Base-by-base conservation (phyloP, 2,888 invertebrate species). In the Pollenia angustigena region DNA sequence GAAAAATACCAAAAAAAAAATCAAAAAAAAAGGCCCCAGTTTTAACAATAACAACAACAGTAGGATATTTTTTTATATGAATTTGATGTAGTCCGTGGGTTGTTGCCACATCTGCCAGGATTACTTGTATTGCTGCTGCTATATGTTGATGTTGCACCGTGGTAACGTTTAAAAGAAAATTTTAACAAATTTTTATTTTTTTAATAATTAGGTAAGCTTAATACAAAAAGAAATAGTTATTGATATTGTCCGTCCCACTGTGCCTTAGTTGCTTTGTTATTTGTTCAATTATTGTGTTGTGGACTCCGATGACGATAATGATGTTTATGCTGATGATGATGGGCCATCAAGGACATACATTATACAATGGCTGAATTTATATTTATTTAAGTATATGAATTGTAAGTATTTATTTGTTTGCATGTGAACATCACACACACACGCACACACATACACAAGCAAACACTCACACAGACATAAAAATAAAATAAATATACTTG, bases 311-410 rank as follows among this genome's bases (percentile, higher is more conserved):
- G 52, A 72, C 52, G 66, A 52, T 54, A 62, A 76, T 68, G 16
- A 54, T 60, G 52, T n/a, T 81, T 16, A 54, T 75, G 69, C 12
- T 50, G 69, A 54, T 44, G 82, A 74, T 83, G 83, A 83, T 80
- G 80, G 60, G 52, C 66, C 71, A 76, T 87, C 86, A 87, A 87
- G 86, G 86, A 87, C 86, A 81, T 52, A 80, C 44, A 80, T 60
- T 12, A 60, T 66, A 75, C 75, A 83, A 62, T 69, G 64, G 40
- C 42, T 76, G 52, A 71, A 66, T 66, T 81, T 85, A n/a, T 79
- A 62, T 85, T 75, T 86, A 64, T 72, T 60, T 54, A 72, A 69
- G 69, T 56, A 79, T 56, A 79, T 75, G 16, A 62, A 60, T 32
- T 72, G 56, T 72, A 18, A 11, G n/a, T 66, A n/a, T 66, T 56